Conservation (phyloP, 2,888 invertebrate genomes). For the Drosophila falleni region DNA sequence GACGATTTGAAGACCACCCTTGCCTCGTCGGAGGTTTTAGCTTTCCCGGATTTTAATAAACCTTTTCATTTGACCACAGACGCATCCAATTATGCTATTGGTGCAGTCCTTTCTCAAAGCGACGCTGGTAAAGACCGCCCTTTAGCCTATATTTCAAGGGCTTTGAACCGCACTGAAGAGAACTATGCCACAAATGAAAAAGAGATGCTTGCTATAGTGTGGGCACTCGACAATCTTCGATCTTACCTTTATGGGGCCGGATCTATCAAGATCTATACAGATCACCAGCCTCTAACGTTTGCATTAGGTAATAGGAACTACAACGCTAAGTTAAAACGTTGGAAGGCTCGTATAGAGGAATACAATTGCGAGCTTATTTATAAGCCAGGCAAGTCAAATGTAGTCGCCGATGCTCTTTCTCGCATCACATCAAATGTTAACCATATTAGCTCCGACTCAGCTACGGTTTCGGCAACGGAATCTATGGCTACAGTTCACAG, state of each 20-base stretch:
- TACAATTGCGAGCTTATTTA: not conserved
- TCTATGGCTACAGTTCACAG: not conserved
- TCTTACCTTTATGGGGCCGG: not conserved
- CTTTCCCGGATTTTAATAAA: not conserved
- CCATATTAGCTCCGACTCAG: not conserved
- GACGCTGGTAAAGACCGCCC: not conserved
- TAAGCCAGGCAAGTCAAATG: not conserved
- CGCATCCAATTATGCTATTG: not conserved
- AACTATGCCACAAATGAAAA: not conserved
- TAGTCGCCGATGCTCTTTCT: not conserved
- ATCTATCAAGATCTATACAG: not conserved
- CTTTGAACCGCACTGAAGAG: not conserved
- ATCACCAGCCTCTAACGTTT: not conserved
- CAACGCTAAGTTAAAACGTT: not conserved
- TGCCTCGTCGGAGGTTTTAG: not conserved
- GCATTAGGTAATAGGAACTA: not conserved
- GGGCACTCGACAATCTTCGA: conserved; percentile 1
- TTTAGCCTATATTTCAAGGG: not conserved
- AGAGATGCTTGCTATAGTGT: conserved; percentile 1
- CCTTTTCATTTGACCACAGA: not conserved
- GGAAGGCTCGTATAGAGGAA: not conserved
- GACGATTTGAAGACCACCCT: not conserved
- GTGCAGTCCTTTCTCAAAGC: not conserved
- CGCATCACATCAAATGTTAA: not conserved
- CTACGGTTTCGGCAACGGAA: not conserved